These are phyloP conservation scores for Drosophila barbarae DNA, from an alignment of 2,888 invertebrate species.

Conservation along the genomic window DNA sequence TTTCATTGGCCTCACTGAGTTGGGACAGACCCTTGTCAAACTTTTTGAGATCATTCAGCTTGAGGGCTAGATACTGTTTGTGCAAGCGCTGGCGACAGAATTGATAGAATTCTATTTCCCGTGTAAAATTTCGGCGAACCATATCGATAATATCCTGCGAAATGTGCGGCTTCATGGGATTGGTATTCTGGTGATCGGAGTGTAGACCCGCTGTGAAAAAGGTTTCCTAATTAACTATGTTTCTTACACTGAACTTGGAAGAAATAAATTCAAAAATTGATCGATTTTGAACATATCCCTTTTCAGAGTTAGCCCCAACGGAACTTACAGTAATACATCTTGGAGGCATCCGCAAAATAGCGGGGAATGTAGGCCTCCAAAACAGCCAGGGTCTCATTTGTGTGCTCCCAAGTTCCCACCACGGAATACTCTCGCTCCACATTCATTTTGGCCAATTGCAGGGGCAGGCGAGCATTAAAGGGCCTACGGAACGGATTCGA, in stretches of 20 bases:
- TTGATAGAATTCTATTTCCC: constrained; percentile 95
- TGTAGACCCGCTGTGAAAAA: constrained; percentile 68
- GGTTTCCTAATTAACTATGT: neutral
- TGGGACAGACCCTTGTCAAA: constrained; percentile 50
- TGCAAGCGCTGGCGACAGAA: constrained; percentile 92
- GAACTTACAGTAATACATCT: constrained; percentile 84
- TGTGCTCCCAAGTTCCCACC: constrained; percentile 92
- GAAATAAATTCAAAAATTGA: constrained; percentile 8
- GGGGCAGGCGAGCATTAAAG: constrained; percentile 89
- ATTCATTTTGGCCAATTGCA: constrained; percentile 90
- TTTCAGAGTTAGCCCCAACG: neutral
- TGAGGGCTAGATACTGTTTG: constrained; percentile 87
- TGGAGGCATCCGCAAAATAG: constrained; percentile 88
- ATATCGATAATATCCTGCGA: constrained; percentile 90
- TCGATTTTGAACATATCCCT: neutral
- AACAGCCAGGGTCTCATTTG: constrained; percentile 90
- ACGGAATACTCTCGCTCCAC: constrained; percentile 93
- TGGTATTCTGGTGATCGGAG: constrained; percentile 85
- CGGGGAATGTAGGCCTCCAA: constrained; percentile 91
- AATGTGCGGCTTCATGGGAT: constrained; percentile 92
- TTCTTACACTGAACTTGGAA: too few relatives aligned
- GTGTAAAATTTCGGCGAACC: constrained; percentile 90
- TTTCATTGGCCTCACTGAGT: constrained; percentile 36
- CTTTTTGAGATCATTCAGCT: constrained; percentile 65
- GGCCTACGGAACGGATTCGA: constrained; percentile 82